Evolutionary conservation across 2,113 vertebrate genomes (phyloP), one percentile per base, ranked within the genome.

Genomic region (Istiophorus platypterus): DNA sequence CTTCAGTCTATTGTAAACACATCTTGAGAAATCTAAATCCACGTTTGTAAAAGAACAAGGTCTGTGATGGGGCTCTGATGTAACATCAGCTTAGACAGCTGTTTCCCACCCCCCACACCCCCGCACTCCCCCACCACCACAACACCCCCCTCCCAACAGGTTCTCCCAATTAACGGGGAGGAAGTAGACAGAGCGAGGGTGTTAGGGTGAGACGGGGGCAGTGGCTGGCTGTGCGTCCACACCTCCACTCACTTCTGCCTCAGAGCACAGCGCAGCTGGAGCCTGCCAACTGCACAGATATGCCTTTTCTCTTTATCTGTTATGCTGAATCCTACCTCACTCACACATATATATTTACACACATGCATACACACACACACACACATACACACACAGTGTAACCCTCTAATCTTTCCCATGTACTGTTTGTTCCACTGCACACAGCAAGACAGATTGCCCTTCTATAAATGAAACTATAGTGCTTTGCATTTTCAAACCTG

Each of bases 161-260:
- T 75, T 80, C 74, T 87, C 63, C 79, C 92, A 93, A 93, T 93
- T 92, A 95, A 88, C 54, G n/a, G n/a, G 68, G 86, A 92, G 93
- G 92, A 94, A 94, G 91, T 92, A 76, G 82, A 83, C 72, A 76
- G 76, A 82, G 84, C n/a, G 63, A 88, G 70, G 86, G 85, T 86
- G 90, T 92, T 37, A 87, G 91, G 90, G 89, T 84, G 76, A 78
- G 78, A 88, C 11, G 72, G 65, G 86, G 85, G 84, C 71, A 86
- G 80, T 84, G 85, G 89, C 86, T 87, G 88, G 87, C 85, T 86
- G 66, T 73, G 91, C 18, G 51, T 85, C 92, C 87, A 91, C 93
- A 93, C 90, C 89, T 93, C 85, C 63, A 41, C 72, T 88, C 69
- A 68, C 66, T 92, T 91, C 87, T 92, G 88, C 89, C 88, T 89